Evolutionary conservation across 2,888 invertebrate genomes (phyloP), one percentile per base, ranked within the genome.

Genomic region (Phyto melanocephala): DNA sequence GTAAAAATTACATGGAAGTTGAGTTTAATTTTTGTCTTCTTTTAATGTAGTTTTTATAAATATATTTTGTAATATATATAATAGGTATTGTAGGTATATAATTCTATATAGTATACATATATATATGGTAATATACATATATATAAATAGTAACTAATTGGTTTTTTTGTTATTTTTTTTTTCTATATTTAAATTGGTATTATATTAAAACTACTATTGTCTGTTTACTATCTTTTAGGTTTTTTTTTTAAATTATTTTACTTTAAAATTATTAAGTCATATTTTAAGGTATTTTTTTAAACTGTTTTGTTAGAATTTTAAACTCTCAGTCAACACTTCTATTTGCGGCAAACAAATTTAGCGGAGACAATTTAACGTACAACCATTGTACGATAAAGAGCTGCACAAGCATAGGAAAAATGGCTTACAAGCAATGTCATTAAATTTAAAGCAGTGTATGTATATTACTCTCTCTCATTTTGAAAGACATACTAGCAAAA

Each of bases 131-230:
- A 74, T 77, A 72, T 76, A 76, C n/a, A n/a, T 40, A 65, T 84
- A 77, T 81, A 81, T 85, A 77, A 77, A 84, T 81, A 84, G 79
- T 77, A 80, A 84, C 81, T 82, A 60, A 81, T 77, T 62, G 83
- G 65, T 71, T 74, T 84, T 70, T 52, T 81, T 83, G 70, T 79
- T 81, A 63, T 82, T 74, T 81, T 67, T 80, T 70, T 78, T 79
- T 81, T 60, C 81, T 74, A 80, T 67, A 78, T 70, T 78, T 52
- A 67, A 62, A 83, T 80, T 77, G 78, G 74, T 82, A 70, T 79
- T 84, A 87, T 60, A 62, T 77, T 70, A 87, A 85, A 68, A 82
- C 85, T 87, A 87, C 85, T 87, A 87, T 87, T 87, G 87, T 87
- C 87, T 86, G 85, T 85, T 85, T 84, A 83, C 83, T 85, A 84